A percentile compares a stretch with the other conserved stretches of the same genome.
Conservation (phyloP, 2,888 invertebrate genomes). For the Campoplex capitator region DNA sequence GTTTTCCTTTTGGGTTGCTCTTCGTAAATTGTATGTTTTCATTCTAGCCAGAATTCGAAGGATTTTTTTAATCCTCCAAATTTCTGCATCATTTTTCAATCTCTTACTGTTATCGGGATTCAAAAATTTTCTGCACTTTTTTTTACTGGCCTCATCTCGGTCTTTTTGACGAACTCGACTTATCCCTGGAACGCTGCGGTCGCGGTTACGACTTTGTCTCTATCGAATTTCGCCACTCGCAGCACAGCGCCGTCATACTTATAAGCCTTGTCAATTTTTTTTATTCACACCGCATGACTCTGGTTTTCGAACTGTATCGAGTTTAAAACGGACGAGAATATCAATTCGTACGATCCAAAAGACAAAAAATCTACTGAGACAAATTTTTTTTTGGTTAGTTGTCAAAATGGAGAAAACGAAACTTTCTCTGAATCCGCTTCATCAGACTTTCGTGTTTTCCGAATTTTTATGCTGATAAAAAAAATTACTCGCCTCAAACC, state of each 20-base stretch:
- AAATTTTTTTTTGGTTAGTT: not conserved
- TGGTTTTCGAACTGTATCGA: slow-evolving; percentile 26
- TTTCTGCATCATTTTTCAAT: not conserved
- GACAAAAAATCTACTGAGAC: not conserved
- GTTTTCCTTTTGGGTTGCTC: not conserved
- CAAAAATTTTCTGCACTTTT: not conserved
- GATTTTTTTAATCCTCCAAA: not conserved
- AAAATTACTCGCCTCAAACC: slow-evolving; percentile 5
- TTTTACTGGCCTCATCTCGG: not conserved
- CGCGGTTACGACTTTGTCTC: slow-evolving; percentile 70
- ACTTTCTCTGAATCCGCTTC: not conserved
- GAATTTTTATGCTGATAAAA: not conserved
- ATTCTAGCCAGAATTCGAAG: not conserved
- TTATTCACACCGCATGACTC: not conserved
- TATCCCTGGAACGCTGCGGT: slow-evolving; percentile 59
- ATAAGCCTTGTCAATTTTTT: slow-evolving; percentile 1
- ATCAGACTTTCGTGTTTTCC: not conserved
- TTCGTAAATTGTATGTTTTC: not conserved
- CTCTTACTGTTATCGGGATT: not conserved
- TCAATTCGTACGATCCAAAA: too few relatives aligned
- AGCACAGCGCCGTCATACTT: not conserved
- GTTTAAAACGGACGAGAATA: not conserved
- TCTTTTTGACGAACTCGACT: not conserved
- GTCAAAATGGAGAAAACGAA: not conserved
- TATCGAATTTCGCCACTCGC: slow-evolving; percentile 39